These are phyloP conservation scores for Spermophilus dauricus DNA, from an alignment of 2,113 vertebrate species.

Conservation along the genomic window DNA sequence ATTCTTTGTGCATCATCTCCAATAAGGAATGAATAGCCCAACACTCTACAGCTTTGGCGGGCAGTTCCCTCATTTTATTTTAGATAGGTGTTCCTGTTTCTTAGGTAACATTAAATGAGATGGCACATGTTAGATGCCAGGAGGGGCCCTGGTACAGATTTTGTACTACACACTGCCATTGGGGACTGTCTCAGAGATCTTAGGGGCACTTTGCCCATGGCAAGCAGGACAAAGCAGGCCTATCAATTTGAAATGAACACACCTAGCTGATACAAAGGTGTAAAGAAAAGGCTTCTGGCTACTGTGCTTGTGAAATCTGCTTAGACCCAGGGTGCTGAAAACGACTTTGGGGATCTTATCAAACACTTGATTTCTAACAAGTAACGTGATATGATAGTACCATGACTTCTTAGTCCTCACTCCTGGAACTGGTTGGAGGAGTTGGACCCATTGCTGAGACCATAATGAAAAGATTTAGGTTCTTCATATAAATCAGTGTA, in stretches of 20 bases:
- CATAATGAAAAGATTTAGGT: not conserved
- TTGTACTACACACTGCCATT: not conserved
- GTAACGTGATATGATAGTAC: too few species aligned
- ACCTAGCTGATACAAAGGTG: not conserved
- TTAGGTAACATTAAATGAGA: not conserved
- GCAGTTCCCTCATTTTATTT: not conserved
- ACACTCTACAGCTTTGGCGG: not conserved
- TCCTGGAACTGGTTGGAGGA: not conserved
- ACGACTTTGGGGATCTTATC: not conserved
- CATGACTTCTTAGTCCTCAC: not conserved
- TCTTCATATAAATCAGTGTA: not conserved
- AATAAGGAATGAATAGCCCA: not conserved
- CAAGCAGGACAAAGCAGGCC: not conserved
- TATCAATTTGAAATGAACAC: not conserved
- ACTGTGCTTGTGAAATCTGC: not conserved
- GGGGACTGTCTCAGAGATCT: not conserved
- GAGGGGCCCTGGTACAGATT: not conserved
- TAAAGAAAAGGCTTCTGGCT: not conserved
- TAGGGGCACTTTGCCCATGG: not conserved
- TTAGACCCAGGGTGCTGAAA: not conserved
- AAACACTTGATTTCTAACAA: not conserved
- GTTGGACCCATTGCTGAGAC: too few species aligned
- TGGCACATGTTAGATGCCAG: not conserved
- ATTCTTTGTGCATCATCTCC: not conserved
- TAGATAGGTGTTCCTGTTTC: not conserved